Percentiles rank a stretch among this genome's conserved stretches.
These are phyloP conservation scores for Siderastrea radians DNA, from an alignment of 92 coral and sea anemone species.

Conservation along the genomic window DNA sequence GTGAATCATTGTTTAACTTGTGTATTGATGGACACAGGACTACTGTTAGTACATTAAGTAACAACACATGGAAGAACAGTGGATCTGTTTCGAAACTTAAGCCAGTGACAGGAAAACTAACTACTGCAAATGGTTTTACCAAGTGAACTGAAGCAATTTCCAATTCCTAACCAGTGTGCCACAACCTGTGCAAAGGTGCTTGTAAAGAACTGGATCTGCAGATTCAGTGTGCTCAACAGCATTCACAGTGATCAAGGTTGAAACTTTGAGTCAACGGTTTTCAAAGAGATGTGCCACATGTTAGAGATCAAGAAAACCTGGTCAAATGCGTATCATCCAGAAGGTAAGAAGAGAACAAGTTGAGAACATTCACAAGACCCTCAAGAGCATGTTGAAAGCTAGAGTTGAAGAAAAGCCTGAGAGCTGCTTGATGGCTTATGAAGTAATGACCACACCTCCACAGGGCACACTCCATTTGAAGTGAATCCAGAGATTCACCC, in stretches of 20 bases:
- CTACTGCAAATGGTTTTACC: conserved; percentile 64
- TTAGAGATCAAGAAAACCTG: conserved; percentile 51
- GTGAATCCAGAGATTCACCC: conserved; percentile 16
- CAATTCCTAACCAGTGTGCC: conserved; percentile 59
- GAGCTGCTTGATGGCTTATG: conserved; percentile 58
- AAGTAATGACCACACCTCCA: conserved; percentile 53
- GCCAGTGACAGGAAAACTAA: conserved; percentile 54
- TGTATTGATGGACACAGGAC: conserved; percentile 63
- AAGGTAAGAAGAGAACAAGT: conserved; percentile 48
- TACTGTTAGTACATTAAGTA: conserved; percentile 51
- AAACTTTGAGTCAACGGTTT: conserved; percentile 52
- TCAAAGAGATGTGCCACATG: conserved; percentile 61
- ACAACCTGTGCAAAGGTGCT: conserved; percentile 46
- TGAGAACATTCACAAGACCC: conserved; percentile 56
- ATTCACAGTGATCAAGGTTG: conserved; percentile 66
- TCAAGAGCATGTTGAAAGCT: conserved; percentile 64
- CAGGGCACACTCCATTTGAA: not conserved
- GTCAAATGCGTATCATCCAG: conserved; percentile 52
- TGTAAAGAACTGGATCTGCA: conserved; percentile 50
- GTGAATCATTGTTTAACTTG: conserved; percentile 41
- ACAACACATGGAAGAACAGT: conserved; percentile 42
- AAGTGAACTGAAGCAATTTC: conserved; percentile 70
- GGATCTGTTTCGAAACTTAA: conserved; percentile 3
- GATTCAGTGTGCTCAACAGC: conserved; percentile 61
- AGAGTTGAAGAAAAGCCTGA: not conserved